Conservation (phyloP, 2,113 vertebrate species). For the Tupaia chinensis region DNA sequence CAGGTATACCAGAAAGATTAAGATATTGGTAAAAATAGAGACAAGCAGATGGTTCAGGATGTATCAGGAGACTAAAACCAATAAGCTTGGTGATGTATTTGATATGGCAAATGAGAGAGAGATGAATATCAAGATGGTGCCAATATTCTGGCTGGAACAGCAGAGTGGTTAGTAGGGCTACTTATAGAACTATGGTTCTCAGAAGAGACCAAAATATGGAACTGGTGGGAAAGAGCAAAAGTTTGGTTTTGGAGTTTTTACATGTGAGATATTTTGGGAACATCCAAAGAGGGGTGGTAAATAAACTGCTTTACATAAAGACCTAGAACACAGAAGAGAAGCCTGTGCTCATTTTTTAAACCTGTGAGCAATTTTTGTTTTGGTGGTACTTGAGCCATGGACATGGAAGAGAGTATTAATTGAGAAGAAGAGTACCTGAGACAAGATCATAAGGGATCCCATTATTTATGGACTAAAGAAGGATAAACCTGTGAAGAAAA, state of each 20-base stretch:
- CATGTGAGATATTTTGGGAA: neutral
- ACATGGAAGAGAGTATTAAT: neutral
- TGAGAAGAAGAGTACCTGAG: neutral
- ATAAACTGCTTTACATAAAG: conserved; percentile 11
- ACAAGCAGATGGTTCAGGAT: neutral
- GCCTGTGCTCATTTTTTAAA: neutral
- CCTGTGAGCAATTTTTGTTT: neutral
- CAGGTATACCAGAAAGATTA: neutral
- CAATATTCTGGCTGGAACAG: neutral
- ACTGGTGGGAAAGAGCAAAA: neutral
- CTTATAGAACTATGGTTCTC: neutral
- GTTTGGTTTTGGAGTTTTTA: neutral
- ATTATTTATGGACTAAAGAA: neutral
- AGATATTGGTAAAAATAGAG: neutral
- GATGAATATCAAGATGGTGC: neutral
- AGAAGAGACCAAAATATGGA: neutral
- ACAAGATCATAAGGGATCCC: neutral
- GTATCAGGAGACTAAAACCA: neutral
- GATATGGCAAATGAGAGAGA: neutral
- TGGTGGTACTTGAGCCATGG: neutral
- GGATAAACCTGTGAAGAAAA: neutral
- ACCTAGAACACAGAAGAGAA: neutral
- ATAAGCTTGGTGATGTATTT: neutral
- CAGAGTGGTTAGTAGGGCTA: neutral
- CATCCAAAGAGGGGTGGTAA: neutral